Conservation (phyloP, 2,113 vertebrate genomes). For the Melanostigma gelatinosum region DNA sequence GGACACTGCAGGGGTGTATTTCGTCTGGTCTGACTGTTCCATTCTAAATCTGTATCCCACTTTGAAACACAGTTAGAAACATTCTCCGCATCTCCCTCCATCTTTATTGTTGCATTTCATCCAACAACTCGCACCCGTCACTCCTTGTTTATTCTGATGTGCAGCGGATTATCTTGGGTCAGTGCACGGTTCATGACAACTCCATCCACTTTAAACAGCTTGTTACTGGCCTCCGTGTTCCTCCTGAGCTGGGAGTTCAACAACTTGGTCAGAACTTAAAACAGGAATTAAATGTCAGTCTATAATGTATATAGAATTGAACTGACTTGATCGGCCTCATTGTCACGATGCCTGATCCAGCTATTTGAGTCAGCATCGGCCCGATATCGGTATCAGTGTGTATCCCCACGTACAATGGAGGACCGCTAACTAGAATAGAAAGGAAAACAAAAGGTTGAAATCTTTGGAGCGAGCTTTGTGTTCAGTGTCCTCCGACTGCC, state of each 20-base stretch:
- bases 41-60: background rate
- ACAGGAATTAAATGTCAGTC: too few relatives aligned
- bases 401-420: background rate
- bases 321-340: too few relatives aligned
- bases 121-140: background rate
- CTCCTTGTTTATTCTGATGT: constrained; percentile 9
- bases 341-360: too few relatives aligned
- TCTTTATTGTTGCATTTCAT: constrained; percentile 10
- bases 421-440: background rate
- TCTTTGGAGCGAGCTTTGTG: constrained; percentile 1
- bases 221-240: background rate
- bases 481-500: background rate
- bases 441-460: background rate
- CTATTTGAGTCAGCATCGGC: too few relatives aligned
- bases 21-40: constrained; percentile 21
- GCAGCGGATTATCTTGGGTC: background rate
- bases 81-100: background rate
- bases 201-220: background rate
- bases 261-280: too few relatives aligned
- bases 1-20: constrained; percentile 50
- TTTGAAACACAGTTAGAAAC: background rate
- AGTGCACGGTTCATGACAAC: background rate
- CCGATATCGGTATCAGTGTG: too few relatives aligned
- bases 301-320: too few relatives aligned
- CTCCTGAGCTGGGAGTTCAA: constrained; percentile 1